These are phyloP conservation scores for Phaedon cochleariae DNA, from an alignment of 2,888 invertebrate genomes.

Conservation along the genomic window DNA sequence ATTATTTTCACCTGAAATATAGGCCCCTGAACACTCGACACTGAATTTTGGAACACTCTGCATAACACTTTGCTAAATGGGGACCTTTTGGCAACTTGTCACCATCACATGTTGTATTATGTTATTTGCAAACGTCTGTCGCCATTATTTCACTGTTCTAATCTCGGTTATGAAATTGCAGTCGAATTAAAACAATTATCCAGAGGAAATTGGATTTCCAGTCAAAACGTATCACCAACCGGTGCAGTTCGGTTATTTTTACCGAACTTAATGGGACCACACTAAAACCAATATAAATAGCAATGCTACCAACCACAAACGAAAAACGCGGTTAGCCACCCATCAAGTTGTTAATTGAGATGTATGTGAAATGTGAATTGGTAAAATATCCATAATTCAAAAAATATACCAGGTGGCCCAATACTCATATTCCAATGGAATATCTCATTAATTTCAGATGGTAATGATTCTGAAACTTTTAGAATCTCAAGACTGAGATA, in stretches of 20 bases:
- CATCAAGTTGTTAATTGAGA: conserved; percentile 15
- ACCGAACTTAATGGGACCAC: conserved; percentile 15
- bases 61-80: too few species aligned
- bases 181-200: conserved; percentile 8
- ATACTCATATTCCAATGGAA: too few species aligned
- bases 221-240: not conserved
- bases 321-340: conserved; percentile 7
- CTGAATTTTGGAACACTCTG: too few species aligned
- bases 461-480: too few species aligned
- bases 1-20: too few species aligned
- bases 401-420: too few species aligned
- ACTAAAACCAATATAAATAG: conserved; percentile 19
- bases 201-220: conserved; percentile 18
- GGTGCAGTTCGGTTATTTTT: conserved; percentile 4
- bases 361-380: not conserved
- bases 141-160: not conserved
- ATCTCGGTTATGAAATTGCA: conserved; percentile 8
- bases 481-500: too few species aligned
- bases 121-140: not conserved
- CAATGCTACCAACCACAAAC: conserved; percentile 10
- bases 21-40: too few species aligned
- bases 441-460: too few species aligned
- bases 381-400: not conserved
- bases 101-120: too few species aligned
- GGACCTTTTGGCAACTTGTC: too few species aligned